phyloP scores from a whole-genome alignment of 2,888 invertebrate species.

The Drosophila acutilabella region DNA sequence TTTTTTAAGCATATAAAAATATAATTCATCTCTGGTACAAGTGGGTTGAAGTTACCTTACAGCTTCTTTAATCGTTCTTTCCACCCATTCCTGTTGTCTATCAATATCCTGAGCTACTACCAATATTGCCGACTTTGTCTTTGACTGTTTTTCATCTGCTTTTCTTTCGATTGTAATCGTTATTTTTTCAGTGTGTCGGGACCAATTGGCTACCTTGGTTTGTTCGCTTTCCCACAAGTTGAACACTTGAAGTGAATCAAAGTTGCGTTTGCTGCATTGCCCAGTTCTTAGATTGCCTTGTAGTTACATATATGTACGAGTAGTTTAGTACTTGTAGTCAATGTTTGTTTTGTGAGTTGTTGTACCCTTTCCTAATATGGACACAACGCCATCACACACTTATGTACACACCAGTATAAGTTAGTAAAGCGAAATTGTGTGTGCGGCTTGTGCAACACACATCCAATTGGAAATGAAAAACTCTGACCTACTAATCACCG shows the following conservation, averaged over 20 bases:
- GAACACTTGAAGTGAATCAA: slow-evolving; percentile 64
- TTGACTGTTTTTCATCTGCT: neutral
- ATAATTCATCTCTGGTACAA: too few relatives aligned
- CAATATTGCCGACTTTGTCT: neutral
- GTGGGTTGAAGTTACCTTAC: neutral
- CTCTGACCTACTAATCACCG: slow-evolving; percentile 81
- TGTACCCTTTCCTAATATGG: slow-evolving; percentile 80
- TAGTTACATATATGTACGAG: slow-evolving; percentile 47
- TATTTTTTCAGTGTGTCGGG: slow-evolving; percentile 16
- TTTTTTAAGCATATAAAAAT: too few relatives aligned
- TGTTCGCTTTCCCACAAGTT: slow-evolving; percentile 68
- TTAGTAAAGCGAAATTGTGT: slow-evolving; percentile 64
- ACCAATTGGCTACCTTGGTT: slow-evolving; percentile 46
- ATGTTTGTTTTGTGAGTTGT: slow-evolving; percentile 58
- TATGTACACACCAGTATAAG: slow-evolving; percentile 46
- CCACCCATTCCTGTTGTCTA: neutral
- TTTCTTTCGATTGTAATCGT: neutral
- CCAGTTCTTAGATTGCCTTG: slow-evolving; percentile 70
- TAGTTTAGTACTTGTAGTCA: slow-evolving; percentile 48
- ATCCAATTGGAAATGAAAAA: slow-evolving; percentile 81
- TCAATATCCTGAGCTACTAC: slow-evolving; percentile 28
- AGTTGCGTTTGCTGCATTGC: slow-evolving; percentile 43
- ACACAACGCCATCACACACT: slow-evolving; percentile 54
- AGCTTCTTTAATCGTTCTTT: neutral
- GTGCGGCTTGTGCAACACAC: slow-evolving; percentile 69